phyloP scores from a whole-genome alignment of 1,140 invertebrate genomes.

The Bombus fervidus region DNA sequence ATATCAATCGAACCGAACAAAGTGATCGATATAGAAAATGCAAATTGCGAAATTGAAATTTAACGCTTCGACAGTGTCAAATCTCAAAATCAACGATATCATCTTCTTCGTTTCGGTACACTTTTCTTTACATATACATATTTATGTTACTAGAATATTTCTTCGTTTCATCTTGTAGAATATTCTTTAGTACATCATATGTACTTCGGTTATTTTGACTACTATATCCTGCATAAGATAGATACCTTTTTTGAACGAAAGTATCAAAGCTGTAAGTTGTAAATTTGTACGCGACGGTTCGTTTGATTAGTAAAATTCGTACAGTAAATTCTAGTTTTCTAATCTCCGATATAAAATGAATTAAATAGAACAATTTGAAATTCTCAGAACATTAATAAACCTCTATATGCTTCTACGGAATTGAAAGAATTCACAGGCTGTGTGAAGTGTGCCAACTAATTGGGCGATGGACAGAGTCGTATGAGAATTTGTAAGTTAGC shows the following conservation, averaged over 20 bases:
- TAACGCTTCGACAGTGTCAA: too few species aligned
- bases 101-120: too few species aligned
- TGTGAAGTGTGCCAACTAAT: neutral
- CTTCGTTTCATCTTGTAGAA: too few species aligned
- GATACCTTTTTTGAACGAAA: neutral
- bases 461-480: neutral
- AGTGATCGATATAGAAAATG: too few species aligned
- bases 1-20: too few species aligned
- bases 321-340: neutral
- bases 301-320: neutral
- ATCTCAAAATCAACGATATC: too few species aligned
- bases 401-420: neutral
- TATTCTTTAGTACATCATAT: too few species aligned
- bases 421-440: neutral
- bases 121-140: too few species aligned
- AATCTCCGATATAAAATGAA: neutral
- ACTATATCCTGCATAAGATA: neutral
- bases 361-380: too few species aligned
- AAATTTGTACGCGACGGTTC: neutral
- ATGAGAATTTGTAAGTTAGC: slow-evolving; percentile 12
- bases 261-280: neutral
- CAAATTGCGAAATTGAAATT: too few species aligned
- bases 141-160: too few species aligned
- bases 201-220: neutral
- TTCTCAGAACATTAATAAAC: neutral